Base-by-base conservation (phyloP, 2,113 vertebrate genomes). In the Scytalopus superciliaris region DNA sequence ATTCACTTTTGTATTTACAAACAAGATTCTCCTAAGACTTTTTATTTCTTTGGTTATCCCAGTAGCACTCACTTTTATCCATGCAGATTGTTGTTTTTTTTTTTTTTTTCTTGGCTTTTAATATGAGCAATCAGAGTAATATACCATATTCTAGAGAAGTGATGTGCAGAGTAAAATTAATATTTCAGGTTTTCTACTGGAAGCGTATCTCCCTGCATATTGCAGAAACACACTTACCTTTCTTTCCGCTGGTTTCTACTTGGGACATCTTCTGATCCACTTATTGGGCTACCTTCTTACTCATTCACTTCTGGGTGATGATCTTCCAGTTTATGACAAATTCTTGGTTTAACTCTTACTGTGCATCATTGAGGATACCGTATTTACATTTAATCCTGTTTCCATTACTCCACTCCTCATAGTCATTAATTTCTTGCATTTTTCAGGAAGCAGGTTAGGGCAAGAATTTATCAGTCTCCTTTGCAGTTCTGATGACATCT, bases 161-260 rank as follows among this genome's bases (percentile, higher is more conserved):
- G 23, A 14, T 52, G 33, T 55, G 52, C 15, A 40, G 45, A 76
- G 30, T 8, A 35, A 66, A 24, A 42, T 3, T 9, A 69, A 14
- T 45, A 81, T 60, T 57, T 45, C 55, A 42, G 2, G 5, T 22
- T 94, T 67, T 70, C n/a, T 67, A 12, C 18, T 50, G 12, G 45
- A 91, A 57, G 9, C 3, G 35, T 69, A 44, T 83, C 4, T 70
- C 14, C 9, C 33, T 66, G 28, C 3, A 6, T 59, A 30, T 80
- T 74, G 31, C 59, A 47, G 68, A 92, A 35, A 16, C 19, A 59
- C 56, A 88, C 86, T 84, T 93, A 94, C 96, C 94, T 90, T 84
- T 64, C 35, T 70, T 12, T 76, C 42, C 39, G 6, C 4, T 74
- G 45, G 14, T 66, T 93, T 49, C 22, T 80, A 0, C 30, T 57